Base-by-base conservation (phyloP, 2,113 vertebrate species). In the Phoenicopterus ruber region DNA sequence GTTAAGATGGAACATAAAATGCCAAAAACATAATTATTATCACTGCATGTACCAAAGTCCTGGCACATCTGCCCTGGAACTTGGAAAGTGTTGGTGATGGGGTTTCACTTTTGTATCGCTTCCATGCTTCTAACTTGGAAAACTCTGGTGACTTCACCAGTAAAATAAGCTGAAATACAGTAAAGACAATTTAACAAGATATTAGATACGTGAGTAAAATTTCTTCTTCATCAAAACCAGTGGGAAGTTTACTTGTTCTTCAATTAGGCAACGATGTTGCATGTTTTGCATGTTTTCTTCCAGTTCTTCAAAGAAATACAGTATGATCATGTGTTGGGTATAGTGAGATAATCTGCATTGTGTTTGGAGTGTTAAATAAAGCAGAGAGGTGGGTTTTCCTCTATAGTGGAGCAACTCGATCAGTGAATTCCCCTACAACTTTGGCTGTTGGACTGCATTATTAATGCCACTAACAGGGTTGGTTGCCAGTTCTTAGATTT, bases 371-470 rank as follows among this genome's bases (percentile, higher is more conserved):
- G 17, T 47, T 90, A 80, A 85, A 89, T 66, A 81, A 92, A 72
- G 90, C 82, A 36, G 11, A 85, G 44, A 38, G 46, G 32, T 20
- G 9, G 9, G 6, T 74, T 57, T 85, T 82, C n/a, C 47, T 89
- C 47, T 72, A 9, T 1, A 67, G 50, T 9, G 12, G 70, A 90
- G 74, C 80, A 92, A 81, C 62, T 31, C 31, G 29, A 59, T 77
- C 54, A 58, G 58, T 66, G 49, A 86, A 71, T 70, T 92, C 71
- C 69, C 36, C 31, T 34, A 42, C 1, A 14, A 29, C 36, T 85
- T 85, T 80, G 91, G 70, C 58, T 93, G 73, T 29, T 73, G 81
- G 71, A 91, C 81, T 91, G 84, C 79, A 90, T 93, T 94, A 62
- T 72, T 83, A 40, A 62, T 86, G 90, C 66, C 54, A 86, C 3